Percentiles rank a stretch among this genome's conserved stretches.
Evolutionary conservation across 2,113 vertebrate species (phyloP).

Genomic region (Corydoras maculifer): DNA sequence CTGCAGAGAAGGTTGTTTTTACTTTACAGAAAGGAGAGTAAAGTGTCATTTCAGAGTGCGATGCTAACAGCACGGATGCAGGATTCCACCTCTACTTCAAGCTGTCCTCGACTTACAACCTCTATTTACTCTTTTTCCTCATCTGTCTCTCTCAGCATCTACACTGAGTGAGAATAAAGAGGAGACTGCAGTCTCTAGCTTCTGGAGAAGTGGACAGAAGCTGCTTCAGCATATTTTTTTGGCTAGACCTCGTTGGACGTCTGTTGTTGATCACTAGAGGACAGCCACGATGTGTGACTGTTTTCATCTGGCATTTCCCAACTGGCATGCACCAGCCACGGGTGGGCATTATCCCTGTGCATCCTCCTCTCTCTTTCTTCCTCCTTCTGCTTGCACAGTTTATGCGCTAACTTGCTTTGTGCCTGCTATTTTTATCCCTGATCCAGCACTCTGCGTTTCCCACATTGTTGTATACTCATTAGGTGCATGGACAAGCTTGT

Average conservation of each 20-base stretch:
- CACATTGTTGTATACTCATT: slow-evolving; percentile 21
- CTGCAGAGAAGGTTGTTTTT: slow-evolving; percentile 68
- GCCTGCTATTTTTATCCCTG: slow-evolving; percentile 43
- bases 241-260: slow-evolving; percentile 29
- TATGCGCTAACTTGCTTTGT: slow-evolving; percentile 7
- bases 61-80: slow-evolving; percentile 50
- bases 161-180: slow-evolving; percentile 16
- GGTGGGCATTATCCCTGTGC: slow-evolving; percentile 72
- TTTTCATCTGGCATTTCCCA: slow-evolving; percentile 94
- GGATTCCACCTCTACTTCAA: slow-evolving; percentile 27
- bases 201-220: slow-evolving; percentile 3
- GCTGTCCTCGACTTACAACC: slow-evolving; percentile 42
- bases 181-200: slow-evolving; percentile 17
- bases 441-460: slow-evolving; percentile 23
- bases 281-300: slow-evolving; percentile 92
- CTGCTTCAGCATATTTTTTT: slow-evolving; percentile 26
- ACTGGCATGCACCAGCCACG: slow-evolving; percentile 91
- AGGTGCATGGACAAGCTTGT: neutral
- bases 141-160: slow-evolving; percentile 31
- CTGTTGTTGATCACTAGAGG: slow-evolving; percentile 6
- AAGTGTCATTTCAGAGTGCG: slow-evolving; percentile 63
- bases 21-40: slow-evolving; percentile 52
- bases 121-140: slow-evolving; percentile 37
- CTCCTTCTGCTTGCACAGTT: slow-evolving; percentile 9
- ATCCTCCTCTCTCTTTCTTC: slow-evolving; percentile 15